phyloP scores from a whole-genome alignment of 1,140 invertebrate species.

The Drosophila prosaltans region DNA sequence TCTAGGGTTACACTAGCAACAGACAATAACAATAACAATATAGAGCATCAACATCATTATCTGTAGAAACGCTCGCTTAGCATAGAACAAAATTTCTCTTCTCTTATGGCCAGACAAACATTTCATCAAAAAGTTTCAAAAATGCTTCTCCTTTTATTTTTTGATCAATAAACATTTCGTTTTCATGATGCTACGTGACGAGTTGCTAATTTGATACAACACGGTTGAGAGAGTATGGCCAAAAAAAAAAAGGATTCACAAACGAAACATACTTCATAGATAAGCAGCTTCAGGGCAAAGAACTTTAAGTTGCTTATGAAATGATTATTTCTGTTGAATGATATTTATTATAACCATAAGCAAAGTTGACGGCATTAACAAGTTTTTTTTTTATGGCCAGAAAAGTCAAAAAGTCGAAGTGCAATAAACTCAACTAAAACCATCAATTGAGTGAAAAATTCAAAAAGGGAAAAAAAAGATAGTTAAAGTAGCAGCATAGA shows the following conservation, averaged over 20 bases:
- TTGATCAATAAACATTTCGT: constrained; percentile 40
- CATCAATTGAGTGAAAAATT: background rate
- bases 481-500: constrained; percentile 9
- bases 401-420: constrained; percentile 77
- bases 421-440: constrained; percentile 60
- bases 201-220: constrained; percentile 66
- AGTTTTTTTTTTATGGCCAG: constrained; percentile 43
- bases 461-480: background rate
- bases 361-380: constrained; percentile 24
- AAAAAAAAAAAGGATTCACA: constrained; percentile 30
- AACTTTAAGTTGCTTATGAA: constrained; percentile 16
- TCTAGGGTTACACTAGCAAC: constrained; percentile 56
- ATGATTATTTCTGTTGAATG: constrained; percentile 48
- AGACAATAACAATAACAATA: constrained; percentile 52
- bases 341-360: constrained; percentile 37
- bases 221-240: constrained; percentile 36
- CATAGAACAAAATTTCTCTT: background rate
- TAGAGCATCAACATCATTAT: constrained; percentile 26
- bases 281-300: constrained; percentile 2
- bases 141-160: background rate
- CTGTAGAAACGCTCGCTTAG: constrained; percentile 12
- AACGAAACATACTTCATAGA: constrained; percentile 1
- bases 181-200: constrained; percentile 63
- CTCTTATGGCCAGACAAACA: constrained; percentile 34
- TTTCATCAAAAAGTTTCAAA: constrained; percentile 27